Evolutionary conservation across 1,140 invertebrate genomes (phyloP), one percentile per base, ranked within the genome.

Genomic region (Drosophila bifasciata): DNA sequence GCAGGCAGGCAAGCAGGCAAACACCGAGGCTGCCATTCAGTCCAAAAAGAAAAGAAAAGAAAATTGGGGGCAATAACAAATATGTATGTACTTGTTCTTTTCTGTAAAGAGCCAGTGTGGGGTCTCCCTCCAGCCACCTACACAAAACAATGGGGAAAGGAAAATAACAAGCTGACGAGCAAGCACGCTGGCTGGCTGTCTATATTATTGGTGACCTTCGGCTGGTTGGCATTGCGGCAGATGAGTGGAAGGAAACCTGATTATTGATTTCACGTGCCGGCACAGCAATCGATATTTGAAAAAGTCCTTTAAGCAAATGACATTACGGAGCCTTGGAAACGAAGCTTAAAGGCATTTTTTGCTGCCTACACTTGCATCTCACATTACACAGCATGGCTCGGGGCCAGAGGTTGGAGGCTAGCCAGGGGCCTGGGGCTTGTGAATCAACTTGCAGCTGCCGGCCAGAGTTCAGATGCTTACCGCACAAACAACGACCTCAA

Each of bases 141-240:
- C 17, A 19, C 45, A 58, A 52, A 45, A 46, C 55, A 58, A 58
- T 49, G 57, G 19, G 39, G 36, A 45, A 23, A 64, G 48, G 28
- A 60, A 9, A 69, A 80, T 60, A 50, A 55, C 53, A 76, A 77
- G 59, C 60, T 79, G 60, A 36, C 64, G 44, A 39, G 56, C 58
- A 60, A 46, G 60, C 72, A 66, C 45, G 68, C 80, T 76, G 52
- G n/a, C n/a, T 55, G 19, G 55, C 63, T 81, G 77, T 66, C 59
- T 75, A 77, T 69, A 81, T 81, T 75, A 70, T 86, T 77, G 70
- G 81, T 80, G 83, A 86, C 81, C 81, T 86, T 86, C 83, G 64
- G 60, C 56, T 58, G 66, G 48, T 25, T 50, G 57, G 15, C 63
- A 52, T 50, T 63, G 68, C 63, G 50, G 50, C 69, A 72, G 68